Conservation (phyloP, 2,113 vertebrate genomes). For the Sarotherodon lohbergeri region DNA sequence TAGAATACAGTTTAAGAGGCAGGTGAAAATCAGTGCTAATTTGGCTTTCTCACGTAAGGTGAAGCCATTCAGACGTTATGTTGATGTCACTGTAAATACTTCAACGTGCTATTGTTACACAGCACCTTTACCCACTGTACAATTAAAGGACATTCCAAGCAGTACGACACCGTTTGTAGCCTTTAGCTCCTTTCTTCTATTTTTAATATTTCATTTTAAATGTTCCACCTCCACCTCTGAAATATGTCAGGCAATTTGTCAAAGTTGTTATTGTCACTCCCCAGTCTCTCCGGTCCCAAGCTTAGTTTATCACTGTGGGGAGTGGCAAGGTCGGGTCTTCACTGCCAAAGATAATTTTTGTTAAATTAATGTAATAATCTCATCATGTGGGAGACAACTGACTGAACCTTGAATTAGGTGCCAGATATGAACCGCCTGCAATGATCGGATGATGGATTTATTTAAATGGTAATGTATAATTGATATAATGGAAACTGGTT, state of each 20-base stretch:
- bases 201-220: neutral
- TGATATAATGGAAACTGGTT: neutral
- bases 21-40: neutral
- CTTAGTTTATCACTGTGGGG: neutral
- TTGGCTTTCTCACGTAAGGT: conserved; percentile 3
- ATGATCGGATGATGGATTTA: neutral
- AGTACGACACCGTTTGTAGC: neutral
- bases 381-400: neutral
- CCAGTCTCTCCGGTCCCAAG: neutral
- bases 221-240: neutral
- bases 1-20: neutral
- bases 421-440: neutral
- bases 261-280: neutral
- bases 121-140: neutral
- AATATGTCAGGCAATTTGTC: neutral
- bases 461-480: neutral
- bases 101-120: neutral
- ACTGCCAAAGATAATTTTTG: neutral
- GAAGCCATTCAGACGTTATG: neutral
- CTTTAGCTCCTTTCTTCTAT: neutral
- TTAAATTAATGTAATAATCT: neutral
- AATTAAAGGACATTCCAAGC: neutral
- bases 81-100: neutral
- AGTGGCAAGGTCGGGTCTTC: neutral
- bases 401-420: neutral